These are phyloP conservation scores for Hydropotes inermis DNA, from an alignment of 2,113 vertebrate genomes.

Conservation along the genomic window DNA sequence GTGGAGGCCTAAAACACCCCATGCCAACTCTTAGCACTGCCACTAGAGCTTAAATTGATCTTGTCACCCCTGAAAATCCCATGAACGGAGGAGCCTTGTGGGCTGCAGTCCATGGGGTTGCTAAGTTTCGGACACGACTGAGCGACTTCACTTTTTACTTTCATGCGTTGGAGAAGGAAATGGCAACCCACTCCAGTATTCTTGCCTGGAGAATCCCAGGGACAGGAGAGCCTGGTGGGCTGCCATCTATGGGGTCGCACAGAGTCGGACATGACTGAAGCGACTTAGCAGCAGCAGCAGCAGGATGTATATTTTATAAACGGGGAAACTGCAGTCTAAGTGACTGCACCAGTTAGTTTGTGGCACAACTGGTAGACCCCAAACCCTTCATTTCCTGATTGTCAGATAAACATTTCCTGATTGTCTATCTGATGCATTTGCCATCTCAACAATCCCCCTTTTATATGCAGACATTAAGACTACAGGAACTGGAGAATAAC, in stretches of 20 bases:
- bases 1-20: neutral
- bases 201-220: too few relatives aligned
- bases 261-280: too few relatives aligned
- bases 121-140: too few relatives aligned
- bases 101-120: too few relatives aligned
- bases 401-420: neutral
- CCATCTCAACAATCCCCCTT: neutral
- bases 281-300: too few relatives aligned
- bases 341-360: neutral
- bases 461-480: neutral
- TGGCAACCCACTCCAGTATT: too few relatives aligned
- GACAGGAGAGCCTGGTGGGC: too few relatives aligned
- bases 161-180: too few relatives aligned
- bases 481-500: neutral
- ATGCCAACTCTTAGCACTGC: neutral
- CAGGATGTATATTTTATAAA: neutral
- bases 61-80: neutral
- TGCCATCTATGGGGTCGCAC: too few relatives aligned
- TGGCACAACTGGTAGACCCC: neutral
- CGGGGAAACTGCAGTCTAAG: constrained; percentile 3
- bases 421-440: neutral
- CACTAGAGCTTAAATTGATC: neutral
- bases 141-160: too few relatives aligned
- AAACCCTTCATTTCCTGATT: neutral
- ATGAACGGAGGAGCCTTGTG: too few relatives aligned